A percentile compares a stretch with the other conserved stretches of the same genome.
These are phyloP conservation scores for Balearica regulorum DNA, from an alignment of 2,797 vertebrate genomes.

Conservation along the genomic window DNA sequence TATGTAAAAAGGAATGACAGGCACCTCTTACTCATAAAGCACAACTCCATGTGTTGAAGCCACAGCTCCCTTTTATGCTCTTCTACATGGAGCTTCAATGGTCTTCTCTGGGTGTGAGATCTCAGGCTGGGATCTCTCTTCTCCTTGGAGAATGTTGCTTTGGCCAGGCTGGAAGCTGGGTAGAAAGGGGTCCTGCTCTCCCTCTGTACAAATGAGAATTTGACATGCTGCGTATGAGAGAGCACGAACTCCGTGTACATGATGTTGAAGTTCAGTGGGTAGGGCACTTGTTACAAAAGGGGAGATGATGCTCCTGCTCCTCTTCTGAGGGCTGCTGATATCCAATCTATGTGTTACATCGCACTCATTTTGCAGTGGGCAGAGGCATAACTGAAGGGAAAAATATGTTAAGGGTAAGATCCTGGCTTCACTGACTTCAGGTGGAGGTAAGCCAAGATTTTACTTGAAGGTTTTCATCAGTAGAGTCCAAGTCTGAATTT, in stretches of 20 bases:
- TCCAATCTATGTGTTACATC: not conserved
- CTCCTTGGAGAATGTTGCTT: not conserved
- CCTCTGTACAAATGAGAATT: not conserved
- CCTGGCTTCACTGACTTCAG: not conserved
- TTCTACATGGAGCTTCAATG: not conserved
- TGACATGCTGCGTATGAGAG: not conserved
- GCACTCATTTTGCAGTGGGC: not conserved
- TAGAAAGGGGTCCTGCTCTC: not conserved
- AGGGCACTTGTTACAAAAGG: not conserved
- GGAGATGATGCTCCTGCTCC: not conserved
- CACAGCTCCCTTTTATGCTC: not conserved
- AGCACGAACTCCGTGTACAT: accelerated
- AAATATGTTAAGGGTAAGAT: not conserved
- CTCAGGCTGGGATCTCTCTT: not conserved
- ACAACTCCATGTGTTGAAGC: not conserved
- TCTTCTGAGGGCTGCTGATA: not conserved
- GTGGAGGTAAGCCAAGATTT: not conserved
- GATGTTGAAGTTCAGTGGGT: not conserved
- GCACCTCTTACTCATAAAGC: not conserved
- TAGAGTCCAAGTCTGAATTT: not conserved
- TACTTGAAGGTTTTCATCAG: not conserved
- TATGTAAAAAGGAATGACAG: not conserved
- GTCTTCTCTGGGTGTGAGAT: not conserved
- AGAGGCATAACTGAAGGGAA: not conserved
- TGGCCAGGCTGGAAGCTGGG: not conserved